phyloP scores from a whole-genome alignment of 2,113 vertebrate species.

The Corythoichthys intestinalis region DNA sequence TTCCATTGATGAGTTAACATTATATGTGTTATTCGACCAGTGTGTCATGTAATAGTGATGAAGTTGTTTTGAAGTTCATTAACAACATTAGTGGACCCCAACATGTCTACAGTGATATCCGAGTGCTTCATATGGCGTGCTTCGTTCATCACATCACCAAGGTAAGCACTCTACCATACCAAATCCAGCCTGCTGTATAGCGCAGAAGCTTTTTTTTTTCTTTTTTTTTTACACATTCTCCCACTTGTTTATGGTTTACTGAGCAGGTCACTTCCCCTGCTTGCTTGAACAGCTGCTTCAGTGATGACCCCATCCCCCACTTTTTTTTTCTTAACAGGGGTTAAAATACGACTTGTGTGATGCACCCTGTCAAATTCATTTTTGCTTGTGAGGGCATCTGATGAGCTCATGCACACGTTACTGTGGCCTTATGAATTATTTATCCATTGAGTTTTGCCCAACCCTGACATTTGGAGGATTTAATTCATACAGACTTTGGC shows the following conservation, averaged over 20 bases:
- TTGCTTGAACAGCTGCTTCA: constrained; percentile 76
- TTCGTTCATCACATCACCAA: constrained; percentile 58
- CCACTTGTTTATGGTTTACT: constrained; percentile 76
- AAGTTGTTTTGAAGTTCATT: constrained; percentile 27
- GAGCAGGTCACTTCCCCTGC: constrained; percentile 73
- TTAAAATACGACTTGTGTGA: constrained; percentile 63
- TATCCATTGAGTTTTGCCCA: constrained; percentile 69
- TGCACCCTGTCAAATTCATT: constrained; percentile 72
- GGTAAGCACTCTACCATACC: constrained; percentile 53
- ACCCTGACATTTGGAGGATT: constrained; percentile 71
- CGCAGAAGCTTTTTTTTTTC: constrained; percentile 24
- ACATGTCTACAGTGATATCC: constrained; percentile 35
- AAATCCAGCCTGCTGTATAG: constrained; percentile 34
- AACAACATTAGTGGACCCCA: constrained; percentile 37
- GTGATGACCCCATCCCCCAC: constrained; percentile 42
- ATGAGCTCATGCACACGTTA: constrained; percentile 71
- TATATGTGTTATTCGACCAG: constrained; percentile 40
- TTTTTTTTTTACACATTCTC: constrained; percentile 64
- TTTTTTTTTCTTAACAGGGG: constrained; percentile 48
- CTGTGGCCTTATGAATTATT: constrained; percentile 75
- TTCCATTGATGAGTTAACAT: neutral
- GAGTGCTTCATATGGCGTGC: constrained; percentile 41
- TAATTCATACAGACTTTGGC: constrained; percentile 63
- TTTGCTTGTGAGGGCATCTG: constrained; percentile 64
- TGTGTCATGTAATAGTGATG: constrained; percentile 34